Percentiles rank a stretch among this genome's conserved stretches.
These are phyloP conservation scores for Miichthys miiuy DNA, from an alignment of 2,797 vertebrate species.

Conservation along the genomic window DNA sequence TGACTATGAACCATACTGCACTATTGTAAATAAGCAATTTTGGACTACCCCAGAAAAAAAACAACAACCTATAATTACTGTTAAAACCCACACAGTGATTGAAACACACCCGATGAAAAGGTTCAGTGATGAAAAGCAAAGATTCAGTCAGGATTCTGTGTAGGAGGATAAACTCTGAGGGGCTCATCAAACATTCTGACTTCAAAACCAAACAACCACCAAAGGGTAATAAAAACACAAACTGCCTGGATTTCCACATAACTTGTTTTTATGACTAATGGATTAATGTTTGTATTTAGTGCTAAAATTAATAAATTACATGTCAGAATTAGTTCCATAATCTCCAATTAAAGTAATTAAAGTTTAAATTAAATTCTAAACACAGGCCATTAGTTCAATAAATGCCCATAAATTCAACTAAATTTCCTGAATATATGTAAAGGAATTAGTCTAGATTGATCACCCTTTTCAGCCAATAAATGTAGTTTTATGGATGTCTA, in stretches of 20 bases:
- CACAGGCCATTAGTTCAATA: not conserved
- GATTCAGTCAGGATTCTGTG: not conserved
- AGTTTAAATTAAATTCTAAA: not conserved
- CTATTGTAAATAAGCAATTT: not conserved
- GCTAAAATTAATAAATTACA: not conserved
- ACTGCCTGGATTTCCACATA: not conserved
- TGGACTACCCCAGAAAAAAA: not conserved
- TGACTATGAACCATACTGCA: not conserved
- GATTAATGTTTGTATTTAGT: not conserved
- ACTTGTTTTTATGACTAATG: not conserved
- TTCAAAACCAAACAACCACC: not conserved
- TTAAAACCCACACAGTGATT: not conserved
- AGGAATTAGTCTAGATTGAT: not conserved
- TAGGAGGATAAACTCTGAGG: not conserved
- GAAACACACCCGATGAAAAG: not conserved
- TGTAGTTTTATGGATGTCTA: not conserved
- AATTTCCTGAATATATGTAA: not conserved
- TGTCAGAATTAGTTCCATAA: not conserved
- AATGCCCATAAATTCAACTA: not conserved
- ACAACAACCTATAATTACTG: not conserved
- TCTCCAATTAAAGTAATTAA: not conserved
- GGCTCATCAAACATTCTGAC: not conserved
- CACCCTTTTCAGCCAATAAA: not conserved
- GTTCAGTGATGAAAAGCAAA: not conserved
- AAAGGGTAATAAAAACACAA: not conserved